These are phyloP conservation scores for Caretta caretta DNA, from an alignment of 2,113 vertebrate species.

Conservation along the genomic window DNA sequence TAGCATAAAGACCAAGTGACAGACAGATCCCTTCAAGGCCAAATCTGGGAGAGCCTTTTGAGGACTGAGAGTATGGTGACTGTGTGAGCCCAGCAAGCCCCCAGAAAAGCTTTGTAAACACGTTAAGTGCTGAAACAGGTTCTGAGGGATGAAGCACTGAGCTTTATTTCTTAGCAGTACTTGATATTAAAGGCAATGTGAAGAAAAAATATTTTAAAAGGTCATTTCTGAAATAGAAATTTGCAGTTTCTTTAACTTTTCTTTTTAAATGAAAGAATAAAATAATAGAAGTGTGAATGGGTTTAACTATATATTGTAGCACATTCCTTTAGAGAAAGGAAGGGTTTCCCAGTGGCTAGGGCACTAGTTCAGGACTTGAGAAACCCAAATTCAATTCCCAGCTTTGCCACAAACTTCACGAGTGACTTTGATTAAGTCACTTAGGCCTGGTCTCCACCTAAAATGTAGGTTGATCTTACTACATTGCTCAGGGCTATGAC, in stretches of 20 bases:
- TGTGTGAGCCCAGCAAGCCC: not conserved
- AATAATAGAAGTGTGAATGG: not conserved
- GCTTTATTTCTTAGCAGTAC: not conserved
- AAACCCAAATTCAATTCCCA: not conserved
- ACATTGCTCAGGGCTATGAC: not conserved
- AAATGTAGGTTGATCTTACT: not conserved
- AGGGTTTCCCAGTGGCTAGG: not conserved
- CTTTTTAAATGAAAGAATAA: not conserved
- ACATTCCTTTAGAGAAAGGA: not conserved
- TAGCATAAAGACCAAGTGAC: conserved; percentile 33
- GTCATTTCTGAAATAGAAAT: not conserved
- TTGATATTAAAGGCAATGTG: not conserved
- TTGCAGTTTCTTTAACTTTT: not conserved
- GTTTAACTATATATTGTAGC: not conserved
- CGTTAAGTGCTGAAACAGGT: not conserved
- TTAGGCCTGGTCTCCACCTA: not conserved
- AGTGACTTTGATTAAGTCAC: not conserved
- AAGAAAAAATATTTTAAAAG: not conserved
- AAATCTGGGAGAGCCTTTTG: conserved; percentile 39
- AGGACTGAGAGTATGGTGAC: not conserved
- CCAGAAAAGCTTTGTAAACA: conserved; percentile 32
- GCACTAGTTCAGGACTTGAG: not conserved
- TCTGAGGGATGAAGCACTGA: not conserved
- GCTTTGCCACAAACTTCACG: not conserved
- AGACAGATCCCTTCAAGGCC: conserved; percentile 32